Base-by-base conservation (phyloP, 1,140 invertebrate genomes). In the Steinernema feltiae region DNA sequence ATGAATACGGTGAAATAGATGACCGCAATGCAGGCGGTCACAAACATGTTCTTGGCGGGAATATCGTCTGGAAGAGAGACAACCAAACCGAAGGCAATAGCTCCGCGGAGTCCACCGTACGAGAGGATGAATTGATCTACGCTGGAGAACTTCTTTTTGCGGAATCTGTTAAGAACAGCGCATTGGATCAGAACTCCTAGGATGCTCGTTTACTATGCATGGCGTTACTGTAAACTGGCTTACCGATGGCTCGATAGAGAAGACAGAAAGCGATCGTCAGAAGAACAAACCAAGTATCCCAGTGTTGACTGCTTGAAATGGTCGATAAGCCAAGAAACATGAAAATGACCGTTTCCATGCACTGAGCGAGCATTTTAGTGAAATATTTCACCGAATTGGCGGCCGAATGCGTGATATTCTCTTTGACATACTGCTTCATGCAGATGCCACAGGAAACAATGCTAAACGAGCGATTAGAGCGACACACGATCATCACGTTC, bases 361-460 rank as follows among this genome's bases (percentile, higher is more conserved):
- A 77, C 32, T 77, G 75, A 29, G 78, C 72, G 0, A 98, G 88
- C 95, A 98, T 97, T 88, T 98, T 98, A 91, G 97, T 94, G 63
- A 95, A 93, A 86, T 98, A 98, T 87, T 97, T 98, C 69, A 98
- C 92, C 1, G 95, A 97, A 1, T 94, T 97, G 82, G 96, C 93
- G 0, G 95, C 98, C 87, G 97, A 97, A 88, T 94, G 92, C 12
- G 94, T 95, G 82, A 98, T 94, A 88, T 98, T 99, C n/a, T 92
- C 92, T 88, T 97, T 94, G 18, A 97, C 94, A 87, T 98, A 98
- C 86, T 98, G 97, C 87, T 97, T 97, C 93, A 98, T 97, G 0
- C 94, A 94, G 78, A 98, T 94, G 63, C 95, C 95, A 88, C 95
- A 98, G 84, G 95, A 96, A 46, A 95, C 97, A 79, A 98, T 95